Evolutionary conservation across 2,888 invertebrate genomes (phyloP).

Genomic region (Tillus elongatus): DNA sequence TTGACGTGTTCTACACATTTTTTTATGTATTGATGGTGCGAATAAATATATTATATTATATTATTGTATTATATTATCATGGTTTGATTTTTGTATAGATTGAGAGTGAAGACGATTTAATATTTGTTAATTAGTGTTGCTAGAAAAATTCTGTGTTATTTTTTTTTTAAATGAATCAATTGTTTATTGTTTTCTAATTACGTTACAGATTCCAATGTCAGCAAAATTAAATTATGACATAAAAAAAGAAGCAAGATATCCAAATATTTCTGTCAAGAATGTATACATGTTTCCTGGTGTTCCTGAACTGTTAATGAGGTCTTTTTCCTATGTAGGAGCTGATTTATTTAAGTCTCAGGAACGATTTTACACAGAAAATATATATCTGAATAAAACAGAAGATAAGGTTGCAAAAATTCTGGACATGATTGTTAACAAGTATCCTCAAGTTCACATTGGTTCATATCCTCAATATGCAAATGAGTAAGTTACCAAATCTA

Average conservation of each 20-base stretch:
- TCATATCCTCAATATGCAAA: conserved; percentile 46
- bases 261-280: conserved; percentile 48
- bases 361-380: conserved; percentile 38
- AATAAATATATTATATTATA: no score
- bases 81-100: no score
- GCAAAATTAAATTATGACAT: conserved; percentile 41
- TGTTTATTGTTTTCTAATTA: no score
- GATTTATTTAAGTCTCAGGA: conserved; percentile 37
- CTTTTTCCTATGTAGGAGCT: conserved; percentile 35
- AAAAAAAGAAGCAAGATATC: conserved; percentile 37
- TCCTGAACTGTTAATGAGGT: conserved; percentile 45
- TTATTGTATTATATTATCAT: no score
- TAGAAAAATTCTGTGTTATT: no score
- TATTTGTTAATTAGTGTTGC: no score
- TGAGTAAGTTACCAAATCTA: no score
- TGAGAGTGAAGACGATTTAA: no score
- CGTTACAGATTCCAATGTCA: conserved; percentile 45
- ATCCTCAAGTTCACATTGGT: conserved; percentile 45
- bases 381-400: conserved; percentile 44
- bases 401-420: conserved; percentile 41
- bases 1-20: no score
- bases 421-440: conserved; percentile 39
- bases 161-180: no score
- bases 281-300: conserved; percentile 65
- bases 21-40: no score